Conservation (phyloP, 2,888 invertebrate species). For the Cheiracanthium punctorium region DNA sequence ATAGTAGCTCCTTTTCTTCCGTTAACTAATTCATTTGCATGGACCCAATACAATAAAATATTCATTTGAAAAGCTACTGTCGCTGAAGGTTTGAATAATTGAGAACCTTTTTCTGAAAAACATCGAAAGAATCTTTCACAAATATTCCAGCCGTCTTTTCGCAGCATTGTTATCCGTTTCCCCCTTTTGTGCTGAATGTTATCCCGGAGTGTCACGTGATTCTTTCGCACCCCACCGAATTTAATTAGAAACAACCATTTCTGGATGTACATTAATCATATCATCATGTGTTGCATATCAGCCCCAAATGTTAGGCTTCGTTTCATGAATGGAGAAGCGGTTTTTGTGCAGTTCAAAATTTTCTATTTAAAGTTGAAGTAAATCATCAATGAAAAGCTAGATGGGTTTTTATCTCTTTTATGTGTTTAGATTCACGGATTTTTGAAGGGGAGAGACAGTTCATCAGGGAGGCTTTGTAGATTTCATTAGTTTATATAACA, state of each 20-base stretch:
- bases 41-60: constrained; percentile 52
- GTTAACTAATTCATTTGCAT: constrained; percentile 60
- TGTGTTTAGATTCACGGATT: background rate
- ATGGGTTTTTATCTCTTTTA: constrained; percentile 3
- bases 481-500: background rate
- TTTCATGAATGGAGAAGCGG: background rate
- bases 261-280: constrained; percentile 55
- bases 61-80: constrained; percentile 50
- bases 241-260: constrained; percentile 43
- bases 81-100: constrained; percentile 61
- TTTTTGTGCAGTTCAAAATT: too few species aligned
- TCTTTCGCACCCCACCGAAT: constrained; percentile 36
- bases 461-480: background rate
- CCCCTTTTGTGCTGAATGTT: constrained; percentile 27
- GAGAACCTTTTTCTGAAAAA: constrained; percentile 26
- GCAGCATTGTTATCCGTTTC: constrained; percentile 31
- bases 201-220: constrained; percentile 19
- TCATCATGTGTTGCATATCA: constrained; percentile 28
- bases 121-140: constrained; percentile 3
- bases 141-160: background rate
- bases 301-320: background rate
- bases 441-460: background rate
- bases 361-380: background rate
- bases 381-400: background rate
- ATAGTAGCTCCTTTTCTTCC: constrained; percentile 26